Evolutionary conservation across 1,140 invertebrate genomes (phyloP).

Genomic region (Rhysida immarginata): DNA sequence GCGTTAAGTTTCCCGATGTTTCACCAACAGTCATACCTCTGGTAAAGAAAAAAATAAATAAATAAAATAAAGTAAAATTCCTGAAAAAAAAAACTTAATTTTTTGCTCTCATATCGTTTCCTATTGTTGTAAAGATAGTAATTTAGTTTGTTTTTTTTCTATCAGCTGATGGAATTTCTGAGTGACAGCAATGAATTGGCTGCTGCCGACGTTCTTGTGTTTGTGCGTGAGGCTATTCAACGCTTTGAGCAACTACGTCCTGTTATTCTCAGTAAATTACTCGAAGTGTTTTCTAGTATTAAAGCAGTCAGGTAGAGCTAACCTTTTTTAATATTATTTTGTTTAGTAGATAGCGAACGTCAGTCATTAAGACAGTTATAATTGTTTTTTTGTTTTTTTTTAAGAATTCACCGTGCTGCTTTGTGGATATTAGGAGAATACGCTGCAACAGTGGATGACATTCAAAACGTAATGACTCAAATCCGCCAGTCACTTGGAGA

Average conservation of each 20-base stretch:
- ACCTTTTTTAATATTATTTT: conserved; percentile 4
- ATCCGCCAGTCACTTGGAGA: conserved; percentile 65
- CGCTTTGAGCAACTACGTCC: conserved; percentile 67
- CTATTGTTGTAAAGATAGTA: not conserved
- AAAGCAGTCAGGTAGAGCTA: conserved; percentile 34
- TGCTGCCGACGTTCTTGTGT: conserved; percentile 84
- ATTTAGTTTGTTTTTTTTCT: conserved; percentile 12
- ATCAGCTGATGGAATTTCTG: conserved; percentile 77
- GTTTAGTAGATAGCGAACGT: conserved; percentile 10
- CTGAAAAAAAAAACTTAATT: too few relatives aligned
- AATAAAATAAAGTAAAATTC: too few relatives aligned
- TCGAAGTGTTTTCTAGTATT: conserved; percentile 25
- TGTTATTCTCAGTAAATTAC: conserved; percentile 47
- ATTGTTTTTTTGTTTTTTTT: conserved; percentile 10
- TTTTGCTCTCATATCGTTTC: too few relatives aligned
- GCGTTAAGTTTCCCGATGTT: conserved; percentile 96
- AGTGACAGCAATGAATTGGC: conserved; percentile 86
- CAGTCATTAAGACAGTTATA: too few relatives aligned
- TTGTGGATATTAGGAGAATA: conserved; percentile 99
- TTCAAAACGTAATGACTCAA: conserved; percentile 58
- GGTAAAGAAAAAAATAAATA: conserved; percentile 22
- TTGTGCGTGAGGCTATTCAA: conserved; percentile 87
- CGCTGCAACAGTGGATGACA: conserved; percentile 57
- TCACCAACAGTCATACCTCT: conserved; percentile 85
- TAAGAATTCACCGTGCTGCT: conserved; percentile 71